phyloP scores from a whole-genome alignment of 1,140 invertebrate species.

The Drosophila lini region DNA sequence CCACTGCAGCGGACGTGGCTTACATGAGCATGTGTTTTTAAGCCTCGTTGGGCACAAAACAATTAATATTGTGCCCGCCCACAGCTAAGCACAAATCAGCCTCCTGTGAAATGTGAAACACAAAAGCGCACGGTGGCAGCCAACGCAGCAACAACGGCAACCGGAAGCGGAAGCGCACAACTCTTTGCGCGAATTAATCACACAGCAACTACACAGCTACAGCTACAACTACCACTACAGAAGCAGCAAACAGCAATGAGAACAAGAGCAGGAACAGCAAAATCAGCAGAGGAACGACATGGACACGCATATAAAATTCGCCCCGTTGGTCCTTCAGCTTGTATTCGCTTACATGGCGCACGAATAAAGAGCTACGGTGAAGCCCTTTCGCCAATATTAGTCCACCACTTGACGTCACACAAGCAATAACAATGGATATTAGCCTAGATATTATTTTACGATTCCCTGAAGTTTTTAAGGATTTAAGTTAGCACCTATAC shows the following conservation, averaged over 20 bases:
- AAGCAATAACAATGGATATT: not conserved
- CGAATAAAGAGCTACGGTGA: constrained; percentile 21
- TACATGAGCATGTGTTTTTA: constrained; percentile 82
- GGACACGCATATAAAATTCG: constrained; percentile 58
- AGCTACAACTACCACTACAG: constrained; percentile 37
- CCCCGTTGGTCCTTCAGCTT: constrained; percentile 30
- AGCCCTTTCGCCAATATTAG: constrained; percentile 6
- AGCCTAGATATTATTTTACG: not conserved
- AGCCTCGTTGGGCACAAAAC: constrained; percentile 80
- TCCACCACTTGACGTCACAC: constrained; percentile 1
- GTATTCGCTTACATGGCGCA: constrained; percentile 32
- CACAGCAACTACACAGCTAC: constrained; percentile 70
- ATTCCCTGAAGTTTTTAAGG: not conserved
- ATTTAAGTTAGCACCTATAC: not conserved
- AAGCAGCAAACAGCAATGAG: constrained; percentile 18
- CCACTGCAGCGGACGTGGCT: constrained; percentile 70
- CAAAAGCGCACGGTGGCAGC: constrained; percentile 58
- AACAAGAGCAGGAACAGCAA: constrained; percentile 40
- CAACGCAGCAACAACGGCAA: constrained; percentile 53
- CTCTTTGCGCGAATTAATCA: constrained; percentile 83
- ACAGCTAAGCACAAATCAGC: constrained; percentile 63
- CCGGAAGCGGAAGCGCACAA: constrained; percentile 80
- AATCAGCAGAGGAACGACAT: constrained; percentile 52
- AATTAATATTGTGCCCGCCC: constrained; percentile 79
- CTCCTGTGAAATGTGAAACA: constrained; percentile 79